Evolutionary conservation across 1,140 invertebrate species (phyloP).

Genomic region (Nephila pilipes): DNA sequence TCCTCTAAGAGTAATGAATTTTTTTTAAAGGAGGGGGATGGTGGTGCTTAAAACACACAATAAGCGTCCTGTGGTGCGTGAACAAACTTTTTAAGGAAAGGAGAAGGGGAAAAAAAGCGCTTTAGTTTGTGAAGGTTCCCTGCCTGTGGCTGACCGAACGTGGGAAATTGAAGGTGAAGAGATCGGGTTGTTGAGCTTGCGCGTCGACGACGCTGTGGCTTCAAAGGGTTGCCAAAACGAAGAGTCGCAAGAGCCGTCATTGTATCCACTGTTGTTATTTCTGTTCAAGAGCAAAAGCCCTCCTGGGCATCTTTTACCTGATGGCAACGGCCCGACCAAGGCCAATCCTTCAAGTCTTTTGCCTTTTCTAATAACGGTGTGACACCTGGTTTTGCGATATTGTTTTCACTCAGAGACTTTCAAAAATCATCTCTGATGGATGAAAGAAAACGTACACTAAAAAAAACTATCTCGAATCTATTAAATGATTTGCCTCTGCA

Average conservation of each 20-base stretch:
- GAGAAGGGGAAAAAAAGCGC: background rate
- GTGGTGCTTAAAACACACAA: background rate
- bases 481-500: background rate
- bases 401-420: conserved; percentile 21
- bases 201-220: background rate
- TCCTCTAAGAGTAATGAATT: background rate
- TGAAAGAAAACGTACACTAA: conserved; percentile 6
- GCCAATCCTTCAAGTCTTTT: conserved; percentile 24
- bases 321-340: conserved; percentile 20
- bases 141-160: conserved; percentile 19
- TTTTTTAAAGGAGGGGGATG: background rate
- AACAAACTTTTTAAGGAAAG: background rate
- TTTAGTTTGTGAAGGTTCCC: conserved; percentile 42
- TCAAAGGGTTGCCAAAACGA: conserved; percentile 49
- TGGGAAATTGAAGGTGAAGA: conserved; percentile 48
- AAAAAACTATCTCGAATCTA: conserved; percentile 5
- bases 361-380: conserved; percentile 54
- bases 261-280: conserved; percentile 55
- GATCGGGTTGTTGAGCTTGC: conserved; percentile 29
- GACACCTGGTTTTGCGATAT: background rate
- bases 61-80: background rate
- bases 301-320: background rate
- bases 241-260: conserved; percentile 23
- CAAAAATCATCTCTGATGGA: background rate
- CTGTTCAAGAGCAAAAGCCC: conserved; percentile 18